Conservation (phyloP, 2,888 invertebrate genomes). For the Limenitis camilla region DNA sequence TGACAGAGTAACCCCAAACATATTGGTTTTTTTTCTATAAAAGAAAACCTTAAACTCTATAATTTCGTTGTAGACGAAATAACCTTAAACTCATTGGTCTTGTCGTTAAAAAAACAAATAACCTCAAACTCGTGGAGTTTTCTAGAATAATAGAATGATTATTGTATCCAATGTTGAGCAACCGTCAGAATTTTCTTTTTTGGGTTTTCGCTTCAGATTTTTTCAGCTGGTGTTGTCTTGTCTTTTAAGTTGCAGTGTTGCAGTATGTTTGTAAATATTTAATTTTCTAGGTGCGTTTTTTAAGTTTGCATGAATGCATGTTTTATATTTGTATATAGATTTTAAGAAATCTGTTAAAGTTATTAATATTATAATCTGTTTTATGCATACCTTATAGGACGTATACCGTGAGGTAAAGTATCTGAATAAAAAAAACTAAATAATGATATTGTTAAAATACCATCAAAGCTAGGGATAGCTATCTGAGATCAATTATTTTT, state of each 20-base stretch:
- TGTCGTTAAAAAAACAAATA: no score
- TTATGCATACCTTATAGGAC: slow-evolving; percentile 54
- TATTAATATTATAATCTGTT: slow-evolving; percentile 28
- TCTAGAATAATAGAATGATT: not conserved
- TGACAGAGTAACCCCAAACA: no score
- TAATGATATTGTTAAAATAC: no score
- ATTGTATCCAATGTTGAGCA: slow-evolving; percentile 9
- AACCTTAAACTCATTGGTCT: no score
- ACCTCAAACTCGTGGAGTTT: no score
- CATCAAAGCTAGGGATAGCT: no score
- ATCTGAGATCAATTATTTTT: no score
- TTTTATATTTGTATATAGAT: not conserved
- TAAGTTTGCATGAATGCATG: slow-evolving; percentile 6
- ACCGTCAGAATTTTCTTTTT: slow-evolving; percentile 14
- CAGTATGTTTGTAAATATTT: slow-evolving; percentile 27
- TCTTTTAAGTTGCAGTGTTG: slow-evolving; percentile 8
- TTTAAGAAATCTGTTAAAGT: not conserved
- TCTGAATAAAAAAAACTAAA: not conserved
- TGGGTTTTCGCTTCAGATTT: slow-evolving; percentile 11
- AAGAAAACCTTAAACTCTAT: no score
- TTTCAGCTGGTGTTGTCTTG: slow-evolving; percentile 1
- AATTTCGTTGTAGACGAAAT: no score
- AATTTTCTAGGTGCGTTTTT: slow-evolving; percentile 21
- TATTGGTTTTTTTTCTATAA: no score
- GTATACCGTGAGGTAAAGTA: slow-evolving; percentile 66